phyloP scores from a whole-genome alignment of 2,113 vertebrate species.

The Casuarius casuarius region DNA sequence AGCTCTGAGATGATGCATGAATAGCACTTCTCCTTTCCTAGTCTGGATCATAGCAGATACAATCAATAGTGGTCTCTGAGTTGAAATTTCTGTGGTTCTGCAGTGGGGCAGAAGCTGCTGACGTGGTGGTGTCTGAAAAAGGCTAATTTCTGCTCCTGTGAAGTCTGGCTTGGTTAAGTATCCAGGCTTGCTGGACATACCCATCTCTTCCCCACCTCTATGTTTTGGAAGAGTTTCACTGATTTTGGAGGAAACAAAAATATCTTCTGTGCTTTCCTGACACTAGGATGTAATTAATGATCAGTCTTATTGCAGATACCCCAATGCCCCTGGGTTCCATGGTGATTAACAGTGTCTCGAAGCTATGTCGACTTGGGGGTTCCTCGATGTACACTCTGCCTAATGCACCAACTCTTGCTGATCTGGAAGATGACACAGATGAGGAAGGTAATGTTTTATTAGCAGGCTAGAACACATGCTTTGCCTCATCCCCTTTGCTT shows the following conservation, averaged over 20 bases:
- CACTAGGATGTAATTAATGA: background rate
- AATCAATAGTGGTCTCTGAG: background rate
- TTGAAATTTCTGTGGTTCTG: background rate
- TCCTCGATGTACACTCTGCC: slow-evolving; percentile 86
- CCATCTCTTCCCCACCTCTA: background rate
- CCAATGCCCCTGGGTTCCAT: slow-evolving; percentile 90
- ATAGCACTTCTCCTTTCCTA: background rate
- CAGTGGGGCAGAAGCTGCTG: background rate
- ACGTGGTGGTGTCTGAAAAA: background rate
- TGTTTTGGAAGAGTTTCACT: background rate
- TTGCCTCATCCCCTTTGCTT: background rate
- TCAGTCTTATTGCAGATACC: slow-evolving; percentile 77
- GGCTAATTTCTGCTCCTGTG: background rate
- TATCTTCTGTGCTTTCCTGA: background rate
- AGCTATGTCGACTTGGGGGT: slow-evolving; percentile 83
- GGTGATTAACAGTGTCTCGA: slow-evolving; percentile 86
- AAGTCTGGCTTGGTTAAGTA: background rate
- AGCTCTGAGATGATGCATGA: background rate
- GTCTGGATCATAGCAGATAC: background rate
- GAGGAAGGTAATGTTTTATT: slow-evolving; percentile 71
- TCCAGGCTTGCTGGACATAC: background rate
- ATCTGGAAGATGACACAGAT: slow-evolving; percentile 87
- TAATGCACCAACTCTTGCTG: slow-evolving; percentile 88
- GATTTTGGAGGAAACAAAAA: background rate
- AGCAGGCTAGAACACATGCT: background rate